A percentile compares a stretch with the other conserved stretches of the same genome.
Conservation (phyloP, 2,797 vertebrate genomes). For the Meriones psammophilus region DNA sequence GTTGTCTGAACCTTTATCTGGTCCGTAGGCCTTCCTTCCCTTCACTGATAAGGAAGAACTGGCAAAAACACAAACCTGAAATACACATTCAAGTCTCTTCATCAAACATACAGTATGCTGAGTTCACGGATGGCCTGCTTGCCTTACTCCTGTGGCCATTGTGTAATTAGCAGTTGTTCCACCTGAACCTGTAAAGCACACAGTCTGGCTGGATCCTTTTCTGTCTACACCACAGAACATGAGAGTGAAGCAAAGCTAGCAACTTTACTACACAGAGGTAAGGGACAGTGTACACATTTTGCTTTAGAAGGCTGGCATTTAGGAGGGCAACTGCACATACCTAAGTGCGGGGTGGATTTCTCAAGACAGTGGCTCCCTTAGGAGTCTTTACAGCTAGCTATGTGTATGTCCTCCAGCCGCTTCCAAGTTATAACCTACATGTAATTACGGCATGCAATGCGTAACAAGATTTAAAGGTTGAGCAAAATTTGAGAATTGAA, state of each 20-base stretch:
- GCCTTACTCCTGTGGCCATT: background rate
- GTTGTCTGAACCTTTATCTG: background rate
- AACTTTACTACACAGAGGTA: background rate
- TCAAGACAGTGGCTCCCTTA: background rate
- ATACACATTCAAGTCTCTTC: conserved; percentile 2
- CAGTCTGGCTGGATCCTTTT: background rate
- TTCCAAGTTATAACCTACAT: background rate
- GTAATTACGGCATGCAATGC: too few relatives aligned
- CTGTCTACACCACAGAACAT: background rate
- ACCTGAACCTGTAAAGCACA: background rate
- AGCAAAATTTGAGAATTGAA: background rate
- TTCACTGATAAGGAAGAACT: background rate
- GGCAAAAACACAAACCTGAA: background rate
- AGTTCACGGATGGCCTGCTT: conserved; percentile 1
- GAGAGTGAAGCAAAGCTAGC: background rate
- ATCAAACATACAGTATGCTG: background rate
- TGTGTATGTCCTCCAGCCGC: background rate
- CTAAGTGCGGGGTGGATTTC: background rate
- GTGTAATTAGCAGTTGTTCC: background rate
- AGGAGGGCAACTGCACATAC: background rate
- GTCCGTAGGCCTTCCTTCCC: background rate
- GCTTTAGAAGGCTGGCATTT: background rate
- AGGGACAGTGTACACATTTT: background rate
- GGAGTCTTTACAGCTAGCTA: background rate
- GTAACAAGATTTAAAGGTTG: background rate